phyloP scores from a whole-genome alignment of 2,888 invertebrate species.

The Sphinx pinastri region DNA sequence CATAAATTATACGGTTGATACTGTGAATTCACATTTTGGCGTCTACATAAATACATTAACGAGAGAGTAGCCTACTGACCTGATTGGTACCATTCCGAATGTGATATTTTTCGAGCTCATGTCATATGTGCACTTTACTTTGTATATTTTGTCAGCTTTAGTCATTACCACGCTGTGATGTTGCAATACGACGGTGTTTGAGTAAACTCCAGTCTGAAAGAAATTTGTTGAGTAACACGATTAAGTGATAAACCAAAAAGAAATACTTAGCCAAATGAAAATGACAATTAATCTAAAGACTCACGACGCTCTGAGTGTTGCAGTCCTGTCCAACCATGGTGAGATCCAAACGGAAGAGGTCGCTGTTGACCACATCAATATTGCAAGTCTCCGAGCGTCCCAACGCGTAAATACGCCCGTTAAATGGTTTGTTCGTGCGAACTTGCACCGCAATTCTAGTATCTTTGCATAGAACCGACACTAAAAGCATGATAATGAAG shows the following conservation, averaged over 20 bases:
- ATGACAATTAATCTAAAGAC: constrained; percentile 54
- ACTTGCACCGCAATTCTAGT: constrained; percentile 97
- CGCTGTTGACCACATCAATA: constrained; percentile 96
- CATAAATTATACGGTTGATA: constrained; percentile 57
- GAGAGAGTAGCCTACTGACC: constrained; percentile 76
- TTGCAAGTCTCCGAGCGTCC: constrained; percentile 97
- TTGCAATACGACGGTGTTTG: constrained; percentile 96
- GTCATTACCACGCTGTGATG: constrained; percentile 98
- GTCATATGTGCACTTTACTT: constrained; percentile 97
- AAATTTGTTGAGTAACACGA: neutral
- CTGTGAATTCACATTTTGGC: constrained; percentile 46
- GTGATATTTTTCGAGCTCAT: constrained; percentile 98
- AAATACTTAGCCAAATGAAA: neutral
- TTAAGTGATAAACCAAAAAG: neutral
- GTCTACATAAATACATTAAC: constrained; percentile 32
- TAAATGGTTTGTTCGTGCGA: constrained; percentile 96
- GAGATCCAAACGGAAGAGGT: constrained; percentile 94
- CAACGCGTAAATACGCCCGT: constrained; percentile 96
- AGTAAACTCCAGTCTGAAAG: constrained; percentile 94
- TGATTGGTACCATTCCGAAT: constrained; percentile 98
- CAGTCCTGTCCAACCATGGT: constrained; percentile 98
- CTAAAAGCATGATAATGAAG: constrained; percentile 75
- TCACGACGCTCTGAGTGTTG: constrained; percentile 97
- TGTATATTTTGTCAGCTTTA: constrained; percentile 98
- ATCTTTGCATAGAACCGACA: constrained; percentile 97